These are phyloP conservation scores for Castor canadensis DNA, from an alignment of 2,113 vertebrate species.

Conservation along the genomic window DNA sequence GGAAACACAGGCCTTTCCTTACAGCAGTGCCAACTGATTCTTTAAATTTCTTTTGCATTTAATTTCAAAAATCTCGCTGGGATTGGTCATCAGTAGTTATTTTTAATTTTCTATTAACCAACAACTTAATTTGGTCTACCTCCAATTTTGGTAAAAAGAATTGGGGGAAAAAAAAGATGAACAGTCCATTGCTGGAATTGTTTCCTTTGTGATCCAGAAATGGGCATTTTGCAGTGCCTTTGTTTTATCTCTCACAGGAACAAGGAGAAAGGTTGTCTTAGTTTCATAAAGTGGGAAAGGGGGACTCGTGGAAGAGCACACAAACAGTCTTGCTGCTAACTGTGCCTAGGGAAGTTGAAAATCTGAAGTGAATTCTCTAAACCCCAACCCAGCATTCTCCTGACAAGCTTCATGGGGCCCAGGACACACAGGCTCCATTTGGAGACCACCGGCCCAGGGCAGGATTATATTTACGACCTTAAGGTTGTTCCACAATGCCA, in stretches of 20 bases:
- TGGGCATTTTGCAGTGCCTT: accelerated
- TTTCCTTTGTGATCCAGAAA: background rate
- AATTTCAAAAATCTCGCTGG: background rate
- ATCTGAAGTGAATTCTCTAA: background rate
- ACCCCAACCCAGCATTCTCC: accelerated
- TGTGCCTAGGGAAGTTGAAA: accelerated
- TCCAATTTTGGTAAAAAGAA: background rate
- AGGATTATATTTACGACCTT: background rate
- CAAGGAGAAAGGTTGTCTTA: no score
- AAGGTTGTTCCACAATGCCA: background rate
- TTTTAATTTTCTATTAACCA: background rate
- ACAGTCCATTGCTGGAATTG: accelerated
- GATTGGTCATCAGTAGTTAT: background rate
- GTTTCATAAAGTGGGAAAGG: background rate
- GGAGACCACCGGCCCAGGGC: no score
- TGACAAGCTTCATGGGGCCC: background rate
- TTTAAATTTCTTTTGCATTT: background rate
- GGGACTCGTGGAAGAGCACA: accelerated
- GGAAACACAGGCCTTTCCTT: background rate
- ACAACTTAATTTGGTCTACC: background rate
- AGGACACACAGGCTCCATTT: background rate
- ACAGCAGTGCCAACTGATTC: background rate
- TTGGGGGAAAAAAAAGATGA: background rate
- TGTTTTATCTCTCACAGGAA: no score
- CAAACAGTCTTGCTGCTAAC: accelerated